Percentiles rank a stretch among this genome's conserved stretches.
Evolutionary conservation across 1,140 invertebrate species (phyloP).

Genomic region (Bombus waltoni): DNA sequence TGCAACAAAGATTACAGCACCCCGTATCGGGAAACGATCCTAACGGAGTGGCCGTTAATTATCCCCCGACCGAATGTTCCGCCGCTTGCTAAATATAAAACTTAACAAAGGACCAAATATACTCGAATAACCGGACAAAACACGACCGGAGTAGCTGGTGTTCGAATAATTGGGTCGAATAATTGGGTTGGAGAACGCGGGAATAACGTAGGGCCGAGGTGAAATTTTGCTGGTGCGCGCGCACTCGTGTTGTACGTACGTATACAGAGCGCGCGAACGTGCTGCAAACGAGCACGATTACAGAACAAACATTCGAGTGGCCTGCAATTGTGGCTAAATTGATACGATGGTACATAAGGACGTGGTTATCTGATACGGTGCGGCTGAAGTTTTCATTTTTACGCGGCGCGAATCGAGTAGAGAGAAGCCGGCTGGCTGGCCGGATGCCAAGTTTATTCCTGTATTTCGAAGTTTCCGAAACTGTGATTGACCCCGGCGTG

Average conservation of each 20-base stretch:
- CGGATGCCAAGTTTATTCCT: constrained; percentile 38
- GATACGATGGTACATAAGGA: constrained; percentile 53
- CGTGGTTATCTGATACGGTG: constrained; percentile 48
- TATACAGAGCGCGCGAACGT: not conserved
- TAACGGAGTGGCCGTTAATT: not conserved
- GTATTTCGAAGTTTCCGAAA: constrained; percentile 49
- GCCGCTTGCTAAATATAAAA: not conserved
- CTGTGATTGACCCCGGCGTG: constrained; percentile 46
- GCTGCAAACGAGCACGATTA: constrained; percentile 38
- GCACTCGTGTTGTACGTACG: not conserved
- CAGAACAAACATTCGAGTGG: constrained; percentile 33
- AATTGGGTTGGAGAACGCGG: constrained; percentile 5
- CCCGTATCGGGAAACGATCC: not conserved
- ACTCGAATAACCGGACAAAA: not conserved
- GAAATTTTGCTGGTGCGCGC: not conserved
- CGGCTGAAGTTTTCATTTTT: constrained; percentile 36
- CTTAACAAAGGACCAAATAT: not conserved
- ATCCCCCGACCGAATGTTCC: not conserved
- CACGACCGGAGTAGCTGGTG: not conserved
- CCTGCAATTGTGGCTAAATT: constrained; percentile 48
- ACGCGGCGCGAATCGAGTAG: not conserved
- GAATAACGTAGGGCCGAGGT: not conserved
- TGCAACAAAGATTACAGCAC: not conserved
- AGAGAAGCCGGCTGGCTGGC: not conserved
- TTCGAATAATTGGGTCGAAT: constrained; percentile 4